Percentiles rank a stretch among this genome's conserved stretches.
These are phyloP conservation scores for Taurulus bubalis DNA, from an alignment of 2,113 vertebrate genomes.

Conservation along the genomic window DNA sequence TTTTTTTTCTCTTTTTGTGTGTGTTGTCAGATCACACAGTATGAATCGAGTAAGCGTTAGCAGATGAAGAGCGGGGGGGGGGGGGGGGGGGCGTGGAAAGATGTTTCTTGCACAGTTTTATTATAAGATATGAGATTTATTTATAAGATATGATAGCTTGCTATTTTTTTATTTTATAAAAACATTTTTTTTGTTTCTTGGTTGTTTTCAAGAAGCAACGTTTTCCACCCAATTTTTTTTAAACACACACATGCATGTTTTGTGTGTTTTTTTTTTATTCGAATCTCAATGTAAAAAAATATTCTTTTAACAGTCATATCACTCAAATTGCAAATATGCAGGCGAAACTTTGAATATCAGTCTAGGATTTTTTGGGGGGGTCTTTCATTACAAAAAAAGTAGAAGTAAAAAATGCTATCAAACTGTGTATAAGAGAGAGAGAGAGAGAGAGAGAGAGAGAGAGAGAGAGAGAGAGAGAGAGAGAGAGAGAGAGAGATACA, in stretches of 20 bases:
- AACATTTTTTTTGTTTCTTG: neutral
- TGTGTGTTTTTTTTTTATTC: too few species aligned
- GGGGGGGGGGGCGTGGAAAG: neutral
- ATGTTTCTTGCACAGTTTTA: neutral
- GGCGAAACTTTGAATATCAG: neutral
- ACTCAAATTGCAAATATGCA: neutral
- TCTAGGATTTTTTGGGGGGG: too few species aligned
- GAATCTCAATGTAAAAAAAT: neutral
- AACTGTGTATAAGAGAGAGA: too few species aligned
- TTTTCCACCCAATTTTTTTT: too few species aligned
- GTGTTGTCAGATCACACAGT: conserved; percentile 18
- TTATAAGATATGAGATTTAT: too few species aligned
- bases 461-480: neutral
- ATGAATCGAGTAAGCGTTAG: conserved; percentile 40
- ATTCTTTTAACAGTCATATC: neutral
- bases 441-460: too few species aligned
- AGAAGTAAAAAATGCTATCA: too few species aligned
- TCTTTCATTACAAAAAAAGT: neutral
- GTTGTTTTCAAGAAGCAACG: neutral
- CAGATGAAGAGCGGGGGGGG: conserved; percentile 24
- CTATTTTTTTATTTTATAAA: neutral
- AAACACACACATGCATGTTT: neutral
- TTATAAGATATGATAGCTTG: neutral
- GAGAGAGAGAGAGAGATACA: neutral
- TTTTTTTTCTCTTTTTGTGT: neutral